A percentile compares a stretch with the other conserved stretches of the same genome.
Evolutionary conservation across 2,113 vertebrate species (phyloP).

Genomic region (Psephotus haematonotus): DNA sequence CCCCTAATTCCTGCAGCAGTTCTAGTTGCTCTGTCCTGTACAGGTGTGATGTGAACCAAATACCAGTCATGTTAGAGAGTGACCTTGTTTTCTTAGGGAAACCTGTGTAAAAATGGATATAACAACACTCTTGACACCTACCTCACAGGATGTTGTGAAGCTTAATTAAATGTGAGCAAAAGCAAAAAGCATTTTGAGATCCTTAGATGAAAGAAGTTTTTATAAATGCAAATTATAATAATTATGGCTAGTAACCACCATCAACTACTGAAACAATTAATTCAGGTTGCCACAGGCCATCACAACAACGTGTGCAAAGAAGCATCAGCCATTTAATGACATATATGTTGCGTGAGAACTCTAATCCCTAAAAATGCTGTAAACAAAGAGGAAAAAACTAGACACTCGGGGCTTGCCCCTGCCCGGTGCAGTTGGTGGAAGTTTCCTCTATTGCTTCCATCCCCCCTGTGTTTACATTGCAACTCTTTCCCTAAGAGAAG

Average conservation of each 20-base stretch:
- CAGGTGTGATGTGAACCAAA: background rate
- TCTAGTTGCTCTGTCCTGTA: background rate
- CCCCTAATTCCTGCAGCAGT: background rate
- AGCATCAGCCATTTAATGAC: conserved; percentile 51
- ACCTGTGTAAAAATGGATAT: conserved; percentile 44
- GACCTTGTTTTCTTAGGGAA: conserved; percentile 59
- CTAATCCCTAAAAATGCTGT: conserved; percentile 11
- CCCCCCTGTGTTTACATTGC: accelerated
- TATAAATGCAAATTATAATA: conserved; percentile 72
- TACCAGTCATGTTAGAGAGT: background rate
- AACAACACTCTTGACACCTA: conserved; percentile 55
- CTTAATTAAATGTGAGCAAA: conserved; percentile 62
- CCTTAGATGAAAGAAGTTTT: conserved; percentile 69
- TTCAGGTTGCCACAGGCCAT: conserved; percentile 65
- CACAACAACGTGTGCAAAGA: conserved; percentile 52
- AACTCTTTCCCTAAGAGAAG: background rate
- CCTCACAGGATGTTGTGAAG: conserved; percentile 67
- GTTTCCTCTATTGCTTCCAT: background rate
- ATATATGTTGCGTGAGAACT: conserved; percentile 36
- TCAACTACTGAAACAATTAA: conserved; percentile 66
- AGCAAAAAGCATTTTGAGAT: conserved; percentile 65
- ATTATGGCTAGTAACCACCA: conserved; percentile 55
- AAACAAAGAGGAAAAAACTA: conserved; percentile 14
- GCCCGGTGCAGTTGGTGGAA: background rate
- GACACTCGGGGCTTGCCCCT: background rate